Evolutionary conservation across 2,888 invertebrate species (phyloP).

Genomic region (Luperina nickerlii): DNA sequence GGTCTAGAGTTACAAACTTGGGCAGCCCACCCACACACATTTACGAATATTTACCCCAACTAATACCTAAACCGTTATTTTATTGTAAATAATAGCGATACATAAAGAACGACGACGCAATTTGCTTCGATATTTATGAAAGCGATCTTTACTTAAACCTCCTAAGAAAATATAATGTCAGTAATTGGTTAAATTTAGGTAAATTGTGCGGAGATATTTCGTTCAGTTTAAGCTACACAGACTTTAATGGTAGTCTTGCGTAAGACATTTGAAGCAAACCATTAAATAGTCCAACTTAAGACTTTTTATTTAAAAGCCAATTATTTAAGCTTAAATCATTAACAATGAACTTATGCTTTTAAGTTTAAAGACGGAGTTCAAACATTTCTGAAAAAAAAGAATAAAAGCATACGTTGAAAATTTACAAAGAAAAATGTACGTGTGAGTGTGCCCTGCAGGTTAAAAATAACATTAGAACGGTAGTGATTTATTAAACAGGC

Average conservation of each 20-base stretch:
- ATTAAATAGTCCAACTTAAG: conserved; percentile 44
- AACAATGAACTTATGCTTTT: conserved; percentile 12
- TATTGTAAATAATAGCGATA: conserved; percentile 1
- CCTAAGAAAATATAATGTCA: conserved; percentile 38
- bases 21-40: background rate
- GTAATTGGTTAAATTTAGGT: conserved; percentile 51
- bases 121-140: conserved; percentile 27
- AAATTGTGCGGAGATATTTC: conserved; percentile 50
- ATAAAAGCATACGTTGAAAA: background rate
- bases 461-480: conserved; percentile 29
- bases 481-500: background rate
- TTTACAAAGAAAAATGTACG: background rate
- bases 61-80: background rate
- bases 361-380: conserved; percentile 4
- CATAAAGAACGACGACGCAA: conserved; percentile 14
- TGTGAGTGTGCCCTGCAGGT: background rate
- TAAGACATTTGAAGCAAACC: conserved; percentile 43
- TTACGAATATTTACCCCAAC: background rate
- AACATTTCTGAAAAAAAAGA: background rate
- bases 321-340: conserved; percentile 17
- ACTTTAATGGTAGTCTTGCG: conserved; percentile 51
- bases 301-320: conserved; percentile 23
- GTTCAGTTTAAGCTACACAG: conserved; percentile 38
- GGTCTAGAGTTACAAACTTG: conserved; percentile 33
- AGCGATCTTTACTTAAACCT: conserved; percentile 16